These are phyloP conservation scores for Drosophila sordidapex DNA, from an alignment of 2,888 invertebrate genomes.

Conservation along the genomic window DNA sequence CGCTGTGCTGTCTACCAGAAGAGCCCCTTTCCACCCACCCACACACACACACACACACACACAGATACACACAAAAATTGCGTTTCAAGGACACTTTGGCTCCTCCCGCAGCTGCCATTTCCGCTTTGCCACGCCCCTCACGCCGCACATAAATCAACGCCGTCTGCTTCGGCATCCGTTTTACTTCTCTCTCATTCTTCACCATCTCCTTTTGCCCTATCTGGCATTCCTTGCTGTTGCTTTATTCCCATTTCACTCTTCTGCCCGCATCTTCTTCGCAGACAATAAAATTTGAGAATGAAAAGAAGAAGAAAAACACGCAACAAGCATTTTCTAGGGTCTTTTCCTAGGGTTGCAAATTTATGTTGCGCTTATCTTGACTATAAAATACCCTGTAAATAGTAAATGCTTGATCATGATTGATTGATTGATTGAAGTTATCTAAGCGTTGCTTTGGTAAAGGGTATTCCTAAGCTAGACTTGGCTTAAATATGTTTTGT, in stretches of 20 bases:
- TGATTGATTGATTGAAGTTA: neutral
- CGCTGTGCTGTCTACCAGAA: conserved; percentile 12
- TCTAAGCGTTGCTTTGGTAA: neutral
- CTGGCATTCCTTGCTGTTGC: conserved; percentile 21
- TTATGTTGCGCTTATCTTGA: neutral
- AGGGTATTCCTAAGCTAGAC: neutral
- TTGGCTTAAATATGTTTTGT: neutral
- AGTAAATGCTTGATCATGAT: neutral
- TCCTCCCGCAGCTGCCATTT: conserved; percentile 11
- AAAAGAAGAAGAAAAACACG: conserved; percentile 20
- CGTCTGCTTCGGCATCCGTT: conserved; percentile 57
- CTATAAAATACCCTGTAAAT: conserved; percentile 20
- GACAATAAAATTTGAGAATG: conserved; percentile 37
- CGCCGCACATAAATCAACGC: conserved; percentile 65
- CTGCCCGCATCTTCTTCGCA: conserved; percentile 3
- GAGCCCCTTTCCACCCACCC: neutral
- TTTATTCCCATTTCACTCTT: conserved; percentile 18
- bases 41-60: conserved; percentile 6
- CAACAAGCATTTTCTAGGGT: conserved; percentile 46
- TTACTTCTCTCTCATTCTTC: conserved; percentile 11
- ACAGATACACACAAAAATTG: neutral
- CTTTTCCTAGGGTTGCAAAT: conserved; percentile 50
- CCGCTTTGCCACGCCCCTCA: neutral
- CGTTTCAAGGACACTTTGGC: conserved; percentile 69
- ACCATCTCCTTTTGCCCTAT: conserved; percentile 4